Evolutionary conservation across 2,113 vertebrate genomes (phyloP), one percentile per base, ranked within the genome.

Genomic region (Semicossyphus pulcher): DNA sequence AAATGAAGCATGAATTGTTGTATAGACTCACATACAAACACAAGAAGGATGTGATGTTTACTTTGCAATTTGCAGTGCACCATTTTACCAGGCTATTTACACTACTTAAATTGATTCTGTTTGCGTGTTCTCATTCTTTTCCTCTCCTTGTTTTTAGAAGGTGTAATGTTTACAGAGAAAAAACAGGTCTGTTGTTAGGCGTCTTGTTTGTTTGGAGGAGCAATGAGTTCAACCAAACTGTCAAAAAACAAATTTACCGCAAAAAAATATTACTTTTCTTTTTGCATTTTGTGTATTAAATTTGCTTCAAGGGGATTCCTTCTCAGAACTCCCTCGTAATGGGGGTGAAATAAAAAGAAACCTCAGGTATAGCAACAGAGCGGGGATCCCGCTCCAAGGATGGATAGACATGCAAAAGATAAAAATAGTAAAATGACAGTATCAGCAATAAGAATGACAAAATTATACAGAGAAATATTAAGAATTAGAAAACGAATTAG

Each of bases 1-100:
- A 54, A 25, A 26, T 81, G 49, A 62, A 66, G 61, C 54, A 61
- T 49, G 60, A 37, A 60, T 72, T 52, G 37, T 44, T 29, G 25
- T 5, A 8, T 80, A 53, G 7, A 47, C n/a, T 51, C 44, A 39
- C 10, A 32, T 42, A 58, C 10, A 42, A 29, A 65, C 18, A 45
- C 10, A 28, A 49, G 58, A 67, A 63, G 62, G 7, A 71, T 20
- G 51, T 74, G 32, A 81, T 82, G 11, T 83, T 72, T 74, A 68
- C 28, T 53, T 16, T 51, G n/a, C 32, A 77, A 31, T 80, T 57
- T 77, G 16, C 51, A 14, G 31, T 47, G 21, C 21, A 4, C 31
- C 49, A 48, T 59, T 59, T 59, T 28, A 34, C 5, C 8, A 5
- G 42, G 23, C 31, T 61, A 52, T 79, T 81, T 56, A 6, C 16